Evolutionary conservation across 2,113 vertebrate species (phyloP).

Genomic region (Aspiorhynchus laticeps): DNA sequence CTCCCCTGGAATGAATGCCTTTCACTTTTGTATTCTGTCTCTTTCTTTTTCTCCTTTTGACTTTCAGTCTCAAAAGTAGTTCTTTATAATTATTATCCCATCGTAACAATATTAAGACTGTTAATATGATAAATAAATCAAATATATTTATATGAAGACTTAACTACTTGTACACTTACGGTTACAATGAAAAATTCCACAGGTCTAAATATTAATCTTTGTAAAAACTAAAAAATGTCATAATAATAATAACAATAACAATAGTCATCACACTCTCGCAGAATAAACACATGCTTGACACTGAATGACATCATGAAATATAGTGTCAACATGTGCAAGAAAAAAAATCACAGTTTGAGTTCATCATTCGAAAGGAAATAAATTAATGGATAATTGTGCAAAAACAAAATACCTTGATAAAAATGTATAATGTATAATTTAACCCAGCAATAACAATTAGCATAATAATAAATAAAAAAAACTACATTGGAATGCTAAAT

Average conservation of each 20-base stretch:
- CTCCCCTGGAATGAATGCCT: slow-evolving; percentile 63
- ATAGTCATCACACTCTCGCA: slow-evolving; percentile 56
- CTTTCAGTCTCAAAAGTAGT: slow-evolving; percentile 42
- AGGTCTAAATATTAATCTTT: slow-evolving; percentile 49
- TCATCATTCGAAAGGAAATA: slow-evolving; percentile 48
- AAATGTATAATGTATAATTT: slow-evolving; percentile 55
- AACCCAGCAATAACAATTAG: slow-evolving; percentile 72
- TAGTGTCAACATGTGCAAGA: slow-evolving; percentile 61
- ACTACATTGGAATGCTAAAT: slow-evolving; percentile 64
- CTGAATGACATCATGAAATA: slow-evolving; percentile 64
- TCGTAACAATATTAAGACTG: slow-evolving; percentile 54
- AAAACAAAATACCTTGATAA: slow-evolving; percentile 56
- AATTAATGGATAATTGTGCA: slow-evolving; percentile 45
- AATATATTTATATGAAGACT: slow-evolving; percentile 57
- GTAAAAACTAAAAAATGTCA: slow-evolving; percentile 47
- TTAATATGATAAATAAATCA: slow-evolving; percentile 54
- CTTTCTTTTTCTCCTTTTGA: slow-evolving; percentile 23
- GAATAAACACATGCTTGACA: slow-evolving; percentile 67
- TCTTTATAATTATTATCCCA: slow-evolving; percentile 7
- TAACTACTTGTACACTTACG: slow-evolving; percentile 55
- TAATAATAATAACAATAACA: slow-evolving; percentile 45
- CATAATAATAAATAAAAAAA: slow-evolving; percentile 68
- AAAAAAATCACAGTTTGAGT: slow-evolving; percentile 58
- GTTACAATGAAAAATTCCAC: slow-evolving; percentile 58
- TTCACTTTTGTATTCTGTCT: slow-evolving; percentile 39